phyloP scores from a whole-genome alignment of 2,797 vertebrate genomes.

The Prionace glauca region DNA sequence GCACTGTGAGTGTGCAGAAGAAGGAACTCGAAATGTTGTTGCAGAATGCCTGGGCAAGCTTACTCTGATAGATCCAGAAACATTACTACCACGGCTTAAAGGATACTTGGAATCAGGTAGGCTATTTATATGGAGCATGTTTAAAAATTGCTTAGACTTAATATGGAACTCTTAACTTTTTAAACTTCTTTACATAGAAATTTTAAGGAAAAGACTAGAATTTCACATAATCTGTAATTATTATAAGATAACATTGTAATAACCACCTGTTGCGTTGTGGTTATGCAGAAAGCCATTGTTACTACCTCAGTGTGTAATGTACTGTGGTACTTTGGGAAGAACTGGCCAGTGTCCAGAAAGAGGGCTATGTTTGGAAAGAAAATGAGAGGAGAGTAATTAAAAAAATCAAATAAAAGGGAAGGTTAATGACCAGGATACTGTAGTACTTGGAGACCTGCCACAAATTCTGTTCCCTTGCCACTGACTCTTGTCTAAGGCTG shows the following conservation, averaged over 20 bases:
- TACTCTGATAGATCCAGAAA: conserved; percentile 91
- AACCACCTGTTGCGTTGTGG: not conserved
- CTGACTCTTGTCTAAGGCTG: not conserved
- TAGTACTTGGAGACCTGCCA: not conserved
- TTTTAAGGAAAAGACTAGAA: not conserved
- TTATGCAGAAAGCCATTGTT: not conserved
- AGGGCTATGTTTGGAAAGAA: not conserved
- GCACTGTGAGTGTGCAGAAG: conserved; percentile 95
- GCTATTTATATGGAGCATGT: conserved; percentile 33
- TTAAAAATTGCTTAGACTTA: not conserved
- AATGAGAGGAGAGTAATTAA: not conserved
- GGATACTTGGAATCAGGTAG: conserved; percentile 90
- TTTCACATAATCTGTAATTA: not conserved
- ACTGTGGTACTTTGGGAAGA: not conserved
- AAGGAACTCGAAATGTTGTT: conserved; percentile 94
- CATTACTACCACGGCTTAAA: conserved; percentile 89
- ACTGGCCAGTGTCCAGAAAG: not conserved
- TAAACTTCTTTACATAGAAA: not conserved
- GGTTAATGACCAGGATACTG: not conserved
- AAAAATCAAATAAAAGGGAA: not conserved
- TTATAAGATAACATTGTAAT: not conserved
- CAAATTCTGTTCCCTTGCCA: not conserved
- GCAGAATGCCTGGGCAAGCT: conserved; percentile 95
- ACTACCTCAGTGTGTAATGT: too few species aligned
- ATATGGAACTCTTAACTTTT: not conserved